Conservation (phyloP, 2,113 vertebrate genomes). For the Cervus canadensis region DNA sequence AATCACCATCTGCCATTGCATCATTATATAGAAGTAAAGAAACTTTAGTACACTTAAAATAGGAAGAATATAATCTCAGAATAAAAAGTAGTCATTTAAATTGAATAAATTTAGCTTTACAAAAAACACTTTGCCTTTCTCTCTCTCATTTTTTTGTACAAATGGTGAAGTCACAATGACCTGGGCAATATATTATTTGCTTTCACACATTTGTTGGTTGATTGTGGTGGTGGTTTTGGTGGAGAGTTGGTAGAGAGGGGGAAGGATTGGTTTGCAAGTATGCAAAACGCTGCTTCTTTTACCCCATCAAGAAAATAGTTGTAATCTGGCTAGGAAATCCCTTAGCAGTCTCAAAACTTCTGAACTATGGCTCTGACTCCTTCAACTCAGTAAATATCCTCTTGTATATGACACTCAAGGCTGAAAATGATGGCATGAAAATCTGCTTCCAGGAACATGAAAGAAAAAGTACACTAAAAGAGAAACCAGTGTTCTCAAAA, state of each 20-base stretch:
- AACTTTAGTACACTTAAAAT: not conserved
- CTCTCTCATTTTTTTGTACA: not conserved
- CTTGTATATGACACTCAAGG: not conserved
- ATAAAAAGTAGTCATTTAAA: not conserved
- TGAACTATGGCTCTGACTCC: not conserved
- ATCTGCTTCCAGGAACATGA: not conserved
- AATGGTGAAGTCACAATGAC: not conserved
- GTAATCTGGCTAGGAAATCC: not conserved
- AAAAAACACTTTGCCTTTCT: not conserved
- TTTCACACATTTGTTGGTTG: not conserved
- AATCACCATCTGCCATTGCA: not conserved
- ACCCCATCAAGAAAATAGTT: not conserved
- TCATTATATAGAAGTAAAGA: not conserved
- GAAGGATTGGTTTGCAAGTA: not conserved
- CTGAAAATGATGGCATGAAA: not conserved
- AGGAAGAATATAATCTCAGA: not conserved
- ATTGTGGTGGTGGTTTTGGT: not conserved
- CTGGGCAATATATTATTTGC: not conserved
- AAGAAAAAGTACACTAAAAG: not conserved
- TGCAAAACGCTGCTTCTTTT: not conserved
- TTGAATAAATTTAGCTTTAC: not conserved
- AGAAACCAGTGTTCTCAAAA: not conserved
- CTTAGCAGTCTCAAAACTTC: not conserved
- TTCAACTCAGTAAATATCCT: not conserved
- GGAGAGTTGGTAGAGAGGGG: not conserved